Evolutionary conservation across 2,113 vertebrate genomes (phyloP), one percentile per base, ranked within the genome.

Genomic region (Petrocephalus zakoni): DNA sequence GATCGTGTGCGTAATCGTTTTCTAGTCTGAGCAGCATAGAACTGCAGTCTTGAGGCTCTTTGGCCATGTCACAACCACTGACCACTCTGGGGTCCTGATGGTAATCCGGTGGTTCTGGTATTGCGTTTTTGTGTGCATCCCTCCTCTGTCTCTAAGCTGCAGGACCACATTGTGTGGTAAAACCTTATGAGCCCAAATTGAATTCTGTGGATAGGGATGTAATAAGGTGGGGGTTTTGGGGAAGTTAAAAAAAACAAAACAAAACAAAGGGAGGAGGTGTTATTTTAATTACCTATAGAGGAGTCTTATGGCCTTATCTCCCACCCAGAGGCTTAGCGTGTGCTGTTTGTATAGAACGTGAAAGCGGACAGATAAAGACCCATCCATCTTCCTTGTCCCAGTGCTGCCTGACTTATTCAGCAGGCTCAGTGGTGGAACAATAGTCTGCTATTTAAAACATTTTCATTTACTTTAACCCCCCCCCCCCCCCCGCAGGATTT

Each of bases 401-500:
- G 84, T n/a, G 25, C 19, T 46, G n/a, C 34, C 19, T 37, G 6
- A 47, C 34, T 37, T 61, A 85, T 85, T 85, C 56, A 82, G 25
- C 34, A 87, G 85, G 42, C 47, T 75, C 51, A 85, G 42, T 64
- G 46, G 64, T 78, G 49, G 55, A 47, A 78, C 85, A 17, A 49
- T 52, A 46, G n/a, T 81, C 84, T 89, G 58, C 86, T 86, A 25
- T 78, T 82, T 78, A 82, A 64, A 87, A 47, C 25, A 53, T n/a
- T 90, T n/a, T 47, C 8, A 89, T 61, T 88, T 89, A 34, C 13
- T 92, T 89, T 34, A 88, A 37, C 92, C 90, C 85, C 90, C 89
- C 6, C 83, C 99, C 37, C 88, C 46, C 92, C 90, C 85, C 90
- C 89, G 5, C 83, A 99, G 98, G 97, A 98, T 93, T 99, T 99